A percentile compares a stretch with the other conserved stretches of the same genome.
Evolutionary conservation across 2,888 invertebrate species (phyloP).

Genomic region (Apotomis turbidana): DNA sequence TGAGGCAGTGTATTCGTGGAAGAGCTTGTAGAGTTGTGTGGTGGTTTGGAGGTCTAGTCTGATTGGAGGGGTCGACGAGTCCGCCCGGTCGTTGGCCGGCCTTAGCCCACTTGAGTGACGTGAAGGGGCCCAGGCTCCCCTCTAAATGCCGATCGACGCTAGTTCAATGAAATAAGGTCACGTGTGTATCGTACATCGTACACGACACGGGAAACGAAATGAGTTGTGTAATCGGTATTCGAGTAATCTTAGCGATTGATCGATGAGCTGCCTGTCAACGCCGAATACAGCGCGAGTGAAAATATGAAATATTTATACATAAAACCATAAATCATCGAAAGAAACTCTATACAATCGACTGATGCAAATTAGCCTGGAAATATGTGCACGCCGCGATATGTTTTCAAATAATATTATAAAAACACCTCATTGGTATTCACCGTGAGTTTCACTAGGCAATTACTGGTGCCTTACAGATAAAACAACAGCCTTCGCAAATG

Average conservation of each 20-base stretch:
- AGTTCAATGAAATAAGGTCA: constrained; percentile 66
- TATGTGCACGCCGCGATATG: constrained; percentile 23
- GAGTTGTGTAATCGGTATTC: constrained; percentile 26
- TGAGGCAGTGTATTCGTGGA: constrained; percentile 41
- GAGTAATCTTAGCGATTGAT: constrained; percentile 21
- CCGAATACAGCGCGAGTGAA: constrained; percentile 2
- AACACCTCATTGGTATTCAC: constrained; percentile 38
- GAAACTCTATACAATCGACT: constrained; percentile 18
- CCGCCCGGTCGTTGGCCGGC: constrained; percentile 74
- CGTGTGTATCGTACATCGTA: constrained; percentile 41
- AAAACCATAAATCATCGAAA: not conserved
- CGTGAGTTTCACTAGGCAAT: constrained; percentile 36
- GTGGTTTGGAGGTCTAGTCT: constrained; percentile 53
- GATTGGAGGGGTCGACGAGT: constrained; percentile 53
- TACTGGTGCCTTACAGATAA: constrained; percentile 41
- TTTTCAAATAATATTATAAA: constrained; percentile 36
- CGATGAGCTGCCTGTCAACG: constrained; percentile 21
- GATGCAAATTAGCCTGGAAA: constrained; percentile 19
- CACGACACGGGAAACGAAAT: constrained; percentile 23
- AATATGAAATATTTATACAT: constrained; percentile 3
- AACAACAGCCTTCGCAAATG: constrained; percentile 38
- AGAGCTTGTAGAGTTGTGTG: constrained; percentile 45
- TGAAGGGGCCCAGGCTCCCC: constrained; percentile 72
- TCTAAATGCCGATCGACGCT: constrained; percentile 60
- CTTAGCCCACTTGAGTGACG: constrained; percentile 79